Percentiles rank a stretch among this genome's conserved stretches.
Conservation (phyloP, 2,888 invertebrate species). For the Zeuzera pyrina region DNA sequence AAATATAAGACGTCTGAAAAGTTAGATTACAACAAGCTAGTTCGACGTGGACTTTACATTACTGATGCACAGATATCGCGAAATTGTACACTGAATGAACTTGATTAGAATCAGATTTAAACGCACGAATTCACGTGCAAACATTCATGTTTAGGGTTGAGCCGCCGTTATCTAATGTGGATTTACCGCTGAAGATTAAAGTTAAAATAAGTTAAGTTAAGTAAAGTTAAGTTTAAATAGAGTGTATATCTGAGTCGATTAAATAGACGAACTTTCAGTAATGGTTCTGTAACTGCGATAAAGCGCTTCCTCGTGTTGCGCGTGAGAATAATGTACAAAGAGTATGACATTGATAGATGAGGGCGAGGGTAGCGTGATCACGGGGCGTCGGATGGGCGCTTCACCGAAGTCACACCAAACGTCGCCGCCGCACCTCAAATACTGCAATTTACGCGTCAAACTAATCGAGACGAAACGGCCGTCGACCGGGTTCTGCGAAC, state of each 20-base stretch:
- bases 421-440: conserved; percentile 21
- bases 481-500: conserved; percentile 27
- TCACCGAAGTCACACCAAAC: conserved; percentile 8
- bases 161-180: conserved; percentile 52
- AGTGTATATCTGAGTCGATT: conserved; percentile 28
- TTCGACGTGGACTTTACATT: too few relatives aligned
- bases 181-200: conserved; percentile 58
- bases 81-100: conserved; percentile 29
- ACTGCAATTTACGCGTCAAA: conserved; percentile 34
- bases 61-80: too few relatives aligned
- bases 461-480: conserved; percentile 28
- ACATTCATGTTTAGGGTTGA: conserved; percentile 44
- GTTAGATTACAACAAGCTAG: too few relatives aligned
- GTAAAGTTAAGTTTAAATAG: conserved; percentile 34
- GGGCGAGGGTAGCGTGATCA: conserved; percentile 28
- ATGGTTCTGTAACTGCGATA: conserved; percentile 51
- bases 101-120: conserved; percentile 39
- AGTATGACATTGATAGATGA: conserved; percentile 50
- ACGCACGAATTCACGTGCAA: conserved; percentile 47
- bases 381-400: conserved; percentile 16
- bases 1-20: too few relatives aligned
- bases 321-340: neutral
- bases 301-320: conserved; percentile 39
- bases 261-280: conserved; percentile 33
- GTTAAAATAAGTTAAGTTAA: too few relatives aligned